These are phyloP conservation scores for Distichodus sexfasciatus DNA, from an alignment of 2,797 vertebrate species.

Conservation along the genomic window DNA sequence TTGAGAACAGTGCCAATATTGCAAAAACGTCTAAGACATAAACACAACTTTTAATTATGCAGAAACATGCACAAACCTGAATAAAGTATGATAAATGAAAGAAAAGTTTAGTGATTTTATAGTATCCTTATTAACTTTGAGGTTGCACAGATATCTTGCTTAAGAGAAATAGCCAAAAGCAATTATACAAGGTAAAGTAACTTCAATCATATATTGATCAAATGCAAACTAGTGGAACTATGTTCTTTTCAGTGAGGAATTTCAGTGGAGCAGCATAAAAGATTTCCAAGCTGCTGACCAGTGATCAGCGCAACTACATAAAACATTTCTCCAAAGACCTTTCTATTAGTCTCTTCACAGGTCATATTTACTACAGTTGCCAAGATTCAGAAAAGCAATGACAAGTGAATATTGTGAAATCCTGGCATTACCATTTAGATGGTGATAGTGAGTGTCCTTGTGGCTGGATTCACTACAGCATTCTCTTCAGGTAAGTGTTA, in stretches of 20 bases:
- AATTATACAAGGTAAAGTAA: background rate
- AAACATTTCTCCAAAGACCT: background rate
- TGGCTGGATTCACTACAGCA: slow-evolving; percentile 5
- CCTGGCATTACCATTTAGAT: background rate
- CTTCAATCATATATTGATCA: background rate
- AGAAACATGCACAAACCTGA: slow-evolving; percentile 19
- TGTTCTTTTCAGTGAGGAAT: background rate
- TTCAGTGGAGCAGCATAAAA: background rate
- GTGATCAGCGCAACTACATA: background rate
- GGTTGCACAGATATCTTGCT: slow-evolving; percentile 5
- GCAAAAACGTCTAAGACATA: slow-evolving; percentile 4
- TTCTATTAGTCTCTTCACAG: background rate
- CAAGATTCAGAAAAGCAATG: background rate
- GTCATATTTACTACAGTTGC: slow-evolving; percentile 5
- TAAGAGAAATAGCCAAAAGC: too few relatives aligned
- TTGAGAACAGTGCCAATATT: background rate
- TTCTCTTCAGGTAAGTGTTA: slow-evolving; percentile 24
- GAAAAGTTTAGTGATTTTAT: background rate
- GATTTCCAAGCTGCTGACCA: background rate
- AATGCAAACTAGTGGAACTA: background rate
- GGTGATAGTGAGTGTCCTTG: slow-evolving; percentile 3
- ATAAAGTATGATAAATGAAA: slow-evolving; percentile 4
- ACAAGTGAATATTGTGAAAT: background rate
- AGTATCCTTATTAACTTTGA: slow-evolving; percentile 1
- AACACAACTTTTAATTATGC: slow-evolving; percentile 14